phyloP scores from a whole-genome alignment of 2,797 vertebrate species.

The Dendrocincla fuliginosa region DNA sequence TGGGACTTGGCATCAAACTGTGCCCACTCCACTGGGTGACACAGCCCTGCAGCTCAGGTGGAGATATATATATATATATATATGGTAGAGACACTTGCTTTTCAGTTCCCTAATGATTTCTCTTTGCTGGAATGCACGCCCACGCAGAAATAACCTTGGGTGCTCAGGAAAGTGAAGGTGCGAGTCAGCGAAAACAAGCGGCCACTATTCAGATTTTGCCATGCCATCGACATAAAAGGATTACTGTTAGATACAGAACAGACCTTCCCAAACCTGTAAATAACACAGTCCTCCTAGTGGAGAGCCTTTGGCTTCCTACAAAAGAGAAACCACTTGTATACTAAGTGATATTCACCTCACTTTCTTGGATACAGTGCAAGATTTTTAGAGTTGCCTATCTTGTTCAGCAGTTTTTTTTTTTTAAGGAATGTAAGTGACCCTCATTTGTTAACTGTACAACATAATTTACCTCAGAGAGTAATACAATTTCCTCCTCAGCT shows the following conservation, averaged over 20 bases:
- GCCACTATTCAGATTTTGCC: background rate
- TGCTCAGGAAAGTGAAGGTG: background rate
- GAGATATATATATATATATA: too few relatives aligned
- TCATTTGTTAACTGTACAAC: conserved; percentile 62
- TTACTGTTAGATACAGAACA: fast-evolving
- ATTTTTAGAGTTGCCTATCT: background rate
- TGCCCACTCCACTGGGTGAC: background rate
- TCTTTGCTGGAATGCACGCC: background rate
- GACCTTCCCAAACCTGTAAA: background rate
- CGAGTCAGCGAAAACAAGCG: background rate
- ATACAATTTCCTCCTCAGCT: conserved; percentile 72
- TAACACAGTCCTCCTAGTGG: background rate
- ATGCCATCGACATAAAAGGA: background rate
- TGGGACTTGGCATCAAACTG: background rate
- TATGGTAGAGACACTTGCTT: background rate
- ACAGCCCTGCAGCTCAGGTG: background rate
- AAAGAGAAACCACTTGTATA: conserved; percentile 7
- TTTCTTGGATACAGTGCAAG: background rate
- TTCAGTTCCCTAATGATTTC: background rate
- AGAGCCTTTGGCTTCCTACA: background rate
- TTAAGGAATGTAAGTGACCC: conserved; percentile 17
- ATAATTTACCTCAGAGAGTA: conserved; percentile 63
- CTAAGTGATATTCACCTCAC: conserved; percentile 26
- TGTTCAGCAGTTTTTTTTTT: background rate
- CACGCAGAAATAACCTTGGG: background rate